Evolutionary conservation across 2,113 vertebrate species (phyloP).

Genomic region (Murina feae): DNA sequence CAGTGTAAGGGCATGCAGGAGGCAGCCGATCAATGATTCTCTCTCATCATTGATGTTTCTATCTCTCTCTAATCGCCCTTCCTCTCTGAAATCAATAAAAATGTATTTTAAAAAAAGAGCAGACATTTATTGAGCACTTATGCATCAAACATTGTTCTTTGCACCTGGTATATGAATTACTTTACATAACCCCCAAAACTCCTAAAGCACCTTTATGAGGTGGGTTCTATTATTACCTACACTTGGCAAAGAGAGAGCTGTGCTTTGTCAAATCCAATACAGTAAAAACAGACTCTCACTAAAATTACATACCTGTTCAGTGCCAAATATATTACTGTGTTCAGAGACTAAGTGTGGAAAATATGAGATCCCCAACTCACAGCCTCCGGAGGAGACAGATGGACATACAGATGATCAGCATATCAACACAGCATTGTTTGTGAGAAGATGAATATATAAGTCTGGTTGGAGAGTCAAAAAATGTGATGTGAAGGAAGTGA

Average conservation of each 20-base stretch:
- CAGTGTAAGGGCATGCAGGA: too few relatives aligned
- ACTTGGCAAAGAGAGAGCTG: background rate
- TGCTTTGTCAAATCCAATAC: background rate
- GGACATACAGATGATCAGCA: background rate
- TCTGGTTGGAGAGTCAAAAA: background rate
- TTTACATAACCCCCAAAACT: conserved; percentile 20
- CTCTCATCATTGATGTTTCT: too few relatives aligned
- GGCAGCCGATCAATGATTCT: too few relatives aligned
- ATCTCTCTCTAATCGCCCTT: too few relatives aligned
- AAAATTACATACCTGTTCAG: background rate
- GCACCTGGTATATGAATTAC: background rate
- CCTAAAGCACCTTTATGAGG: background rate
- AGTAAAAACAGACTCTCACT: background rate
- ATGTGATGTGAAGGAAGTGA: background rate
- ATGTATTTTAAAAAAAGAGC: background rate
- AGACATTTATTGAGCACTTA: background rate
- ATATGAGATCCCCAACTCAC: background rate
- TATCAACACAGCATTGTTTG: background rate
- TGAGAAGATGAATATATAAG: background rate
- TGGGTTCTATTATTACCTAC: background rate
- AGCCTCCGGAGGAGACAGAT: background rate
- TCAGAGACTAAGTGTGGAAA: background rate
- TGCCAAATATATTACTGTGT: background rate
- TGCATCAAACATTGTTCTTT: background rate
- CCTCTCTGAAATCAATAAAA: too few relatives aligned